Conservation (phyloP, 2,888 invertebrate genomes). For the Idaea biselata region DNA sequence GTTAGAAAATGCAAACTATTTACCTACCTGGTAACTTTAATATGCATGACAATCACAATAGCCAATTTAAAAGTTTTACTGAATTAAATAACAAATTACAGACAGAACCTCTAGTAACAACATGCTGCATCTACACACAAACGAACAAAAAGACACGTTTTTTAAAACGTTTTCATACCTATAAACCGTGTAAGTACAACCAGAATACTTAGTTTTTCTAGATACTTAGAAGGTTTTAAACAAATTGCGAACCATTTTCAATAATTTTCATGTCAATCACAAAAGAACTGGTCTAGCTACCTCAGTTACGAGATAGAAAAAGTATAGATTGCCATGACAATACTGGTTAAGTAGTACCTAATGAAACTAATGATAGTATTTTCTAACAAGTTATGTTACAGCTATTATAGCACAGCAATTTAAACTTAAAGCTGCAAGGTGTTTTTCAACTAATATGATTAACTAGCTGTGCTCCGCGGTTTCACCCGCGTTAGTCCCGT, state of each 20-base stretch:
- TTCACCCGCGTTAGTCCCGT: too few species aligned
- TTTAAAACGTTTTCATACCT: neutral
- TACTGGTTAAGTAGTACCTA: slow-evolving; percentile 1
- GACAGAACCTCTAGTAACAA: neutral
- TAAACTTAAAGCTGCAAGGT: too few species aligned
- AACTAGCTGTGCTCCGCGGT: too few species aligned
- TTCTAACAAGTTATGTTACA: neutral
- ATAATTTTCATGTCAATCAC: neutral
- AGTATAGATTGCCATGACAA: slow-evolving; percentile 8
- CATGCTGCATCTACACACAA: neutral
- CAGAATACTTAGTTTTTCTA: neutral
- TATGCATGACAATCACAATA: too few species aligned
- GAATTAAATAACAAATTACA: neutral
- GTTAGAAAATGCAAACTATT: too few species aligned
- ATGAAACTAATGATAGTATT: neutral
- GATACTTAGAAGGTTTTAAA: neutral
- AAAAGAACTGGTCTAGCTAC: neutral
- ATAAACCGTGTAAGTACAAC: neutral
- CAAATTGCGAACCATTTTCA: neutral
- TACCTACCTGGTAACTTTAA: too few species aligned
- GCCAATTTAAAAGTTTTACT: too few species aligned
- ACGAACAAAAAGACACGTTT: neutral
- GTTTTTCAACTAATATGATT: too few species aligned
- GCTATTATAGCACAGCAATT: neutral
- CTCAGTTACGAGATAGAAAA: neutral